phyloP scores from a whole-genome alignment of 2,113 vertebrate genomes.

The Ctenomys sociabilis region DNA sequence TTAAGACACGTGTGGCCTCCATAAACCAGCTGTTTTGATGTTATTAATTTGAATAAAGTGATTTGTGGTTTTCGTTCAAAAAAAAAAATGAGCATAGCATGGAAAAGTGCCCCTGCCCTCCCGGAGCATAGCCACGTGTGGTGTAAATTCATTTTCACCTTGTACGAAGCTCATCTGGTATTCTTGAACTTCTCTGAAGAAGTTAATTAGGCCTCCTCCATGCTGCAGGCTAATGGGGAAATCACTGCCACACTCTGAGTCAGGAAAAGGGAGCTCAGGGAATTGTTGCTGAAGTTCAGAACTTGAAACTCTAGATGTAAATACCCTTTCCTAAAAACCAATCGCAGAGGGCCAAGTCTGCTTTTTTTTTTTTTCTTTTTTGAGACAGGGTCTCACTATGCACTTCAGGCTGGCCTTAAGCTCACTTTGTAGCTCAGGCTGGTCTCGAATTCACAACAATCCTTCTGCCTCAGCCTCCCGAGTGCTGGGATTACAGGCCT shows the following conservation, averaged over 20 bases:
- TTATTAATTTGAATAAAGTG: too few relatives aligned
- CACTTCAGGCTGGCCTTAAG: too few relatives aligned
- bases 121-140: constrained; percentile 43
- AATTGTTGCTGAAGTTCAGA: background rate
- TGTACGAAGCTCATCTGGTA: background rate
- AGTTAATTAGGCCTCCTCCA: constrained; percentile 49
- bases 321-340: background rate
- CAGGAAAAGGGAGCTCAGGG: constrained; percentile 27
- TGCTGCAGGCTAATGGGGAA: constrained; percentile 36
- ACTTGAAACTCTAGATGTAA: background rate
- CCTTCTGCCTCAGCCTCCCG: too few relatives aligned
- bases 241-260: constrained; percentile 28
- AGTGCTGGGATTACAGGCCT: too few relatives aligned
- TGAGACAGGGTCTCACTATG: too few relatives aligned
- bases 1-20: too few relatives aligned
- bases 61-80: too few relatives aligned
- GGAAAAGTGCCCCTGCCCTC: background rate
- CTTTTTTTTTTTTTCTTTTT: too few relatives aligned
- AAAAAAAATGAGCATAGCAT: constrained; percentile 31
- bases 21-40: too few relatives aligned
- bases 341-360: background rate
- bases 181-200: constrained; percentile 68
- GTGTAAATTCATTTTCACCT: constrained; percentile 64
- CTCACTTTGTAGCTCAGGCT: too few relatives aligned
- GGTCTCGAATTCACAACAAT: too few relatives aligned